phyloP scores from a whole-genome alignment of 2,888 invertebrate species.

The Portevinia maculata region DNA sequence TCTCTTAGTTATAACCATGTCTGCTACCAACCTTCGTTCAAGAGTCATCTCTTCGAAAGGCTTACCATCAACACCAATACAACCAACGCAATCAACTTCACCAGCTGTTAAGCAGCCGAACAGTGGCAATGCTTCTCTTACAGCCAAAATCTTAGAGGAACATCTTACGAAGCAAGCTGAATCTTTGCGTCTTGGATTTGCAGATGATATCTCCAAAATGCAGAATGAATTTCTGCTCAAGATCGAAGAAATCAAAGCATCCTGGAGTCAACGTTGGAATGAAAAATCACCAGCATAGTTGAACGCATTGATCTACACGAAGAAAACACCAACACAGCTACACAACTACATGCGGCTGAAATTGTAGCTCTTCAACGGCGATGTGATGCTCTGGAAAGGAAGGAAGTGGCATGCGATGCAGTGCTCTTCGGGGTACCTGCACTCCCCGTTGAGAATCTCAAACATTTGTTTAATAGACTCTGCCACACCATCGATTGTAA shows the following conservation, averaged over 20 bases:
- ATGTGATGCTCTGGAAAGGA: slow-evolving; percentile 6
- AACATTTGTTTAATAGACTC: slow-evolving; percentile 1
- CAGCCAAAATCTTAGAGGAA: not conserved
- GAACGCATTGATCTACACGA: slow-evolving; percentile 4
- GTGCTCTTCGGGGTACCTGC: slow-evolving; percentile 9
- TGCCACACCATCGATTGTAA: slow-evolving; percentile 8
- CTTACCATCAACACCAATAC: not conserved
- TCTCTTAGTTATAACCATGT: not conserved
- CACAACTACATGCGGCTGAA: slow-evolving; percentile 1
- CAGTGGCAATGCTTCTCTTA: not conserved
- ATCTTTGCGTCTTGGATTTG: not conserved
- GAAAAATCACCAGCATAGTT: slow-evolving; percentile 10
- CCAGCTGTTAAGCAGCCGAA: not conserved
- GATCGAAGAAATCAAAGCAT: not conserved
- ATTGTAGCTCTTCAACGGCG: slow-evolving; percentile 22
- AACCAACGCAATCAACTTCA: not conserved
- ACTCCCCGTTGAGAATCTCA: not conserved
- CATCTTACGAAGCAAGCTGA: slow-evolving; percentile 3
- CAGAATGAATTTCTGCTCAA: slow-evolving; percentile 7
- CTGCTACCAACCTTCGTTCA: not conserved
- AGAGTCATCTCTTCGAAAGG: not conserved
- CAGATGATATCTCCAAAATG: slow-evolving; percentile 4
- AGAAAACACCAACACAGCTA: slow-evolving; percentile 8
- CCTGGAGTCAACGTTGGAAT: not conserved
- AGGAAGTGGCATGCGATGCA: slow-evolving; percentile 14